A percentile compares a stretch with the other conserved stretches of the same genome.
Evolutionary conservation across 2,113 vertebrate genomes (phyloP).

Genomic region (Choloepus hoffmanni): DNA sequence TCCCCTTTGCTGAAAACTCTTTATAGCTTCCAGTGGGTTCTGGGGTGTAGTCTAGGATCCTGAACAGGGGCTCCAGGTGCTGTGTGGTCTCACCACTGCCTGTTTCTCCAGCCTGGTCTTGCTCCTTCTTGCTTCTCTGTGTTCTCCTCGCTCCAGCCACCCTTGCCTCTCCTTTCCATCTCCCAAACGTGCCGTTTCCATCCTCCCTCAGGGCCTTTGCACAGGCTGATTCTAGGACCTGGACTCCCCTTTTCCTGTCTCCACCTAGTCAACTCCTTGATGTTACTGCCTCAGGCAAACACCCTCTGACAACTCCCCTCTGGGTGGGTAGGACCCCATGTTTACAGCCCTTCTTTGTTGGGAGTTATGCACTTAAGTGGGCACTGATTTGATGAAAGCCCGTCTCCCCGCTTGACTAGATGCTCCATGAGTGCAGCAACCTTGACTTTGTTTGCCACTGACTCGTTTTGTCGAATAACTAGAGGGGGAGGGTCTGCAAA

Average conservation of each 20-base stretch:
- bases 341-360: neutral
- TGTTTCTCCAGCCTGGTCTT: no score
- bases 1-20: neutral
- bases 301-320: no score
- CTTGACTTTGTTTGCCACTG: neutral
- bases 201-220: neutral
- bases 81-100: neutral
- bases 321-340: neutral
- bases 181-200: rapidly evolving
- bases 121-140: neutral
- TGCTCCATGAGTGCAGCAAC: neutral
- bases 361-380: neutral
- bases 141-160: neutral
- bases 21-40: neutral
- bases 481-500: rapidly evolving
- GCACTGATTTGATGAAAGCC: neutral
- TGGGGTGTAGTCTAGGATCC: neutral
- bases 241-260: neutral
- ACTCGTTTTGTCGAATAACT: rapidly evolving
- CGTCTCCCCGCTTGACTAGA: rapidly evolving
- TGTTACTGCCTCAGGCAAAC: neutral
- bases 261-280: neutral
- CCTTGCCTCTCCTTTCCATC: neutral
- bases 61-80: neutral
- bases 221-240: neutral